Conservation (phyloP, 2,888 invertebrate species). For the Diplazon laetatorius region DNA sequence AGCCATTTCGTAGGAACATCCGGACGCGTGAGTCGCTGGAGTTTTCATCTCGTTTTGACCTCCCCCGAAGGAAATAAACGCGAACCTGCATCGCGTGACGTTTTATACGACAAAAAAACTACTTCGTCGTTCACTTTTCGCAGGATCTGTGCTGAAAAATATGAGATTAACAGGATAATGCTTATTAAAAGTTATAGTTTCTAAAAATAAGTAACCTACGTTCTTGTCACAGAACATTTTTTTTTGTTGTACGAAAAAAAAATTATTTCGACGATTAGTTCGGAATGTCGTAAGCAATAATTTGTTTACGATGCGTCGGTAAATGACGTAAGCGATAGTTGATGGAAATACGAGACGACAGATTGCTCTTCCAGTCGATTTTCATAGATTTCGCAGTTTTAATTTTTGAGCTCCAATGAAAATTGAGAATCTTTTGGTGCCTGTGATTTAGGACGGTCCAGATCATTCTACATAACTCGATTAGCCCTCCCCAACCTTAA, state of each 20-base stretch:
- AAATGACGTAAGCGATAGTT: not conserved
- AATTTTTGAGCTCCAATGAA: not conserved
- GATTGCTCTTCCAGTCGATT: not conserved
- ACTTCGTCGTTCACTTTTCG: slow-evolving; percentile 10
- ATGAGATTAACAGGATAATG: not conserved
- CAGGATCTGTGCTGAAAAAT: not conserved
- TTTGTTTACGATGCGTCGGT: no score
- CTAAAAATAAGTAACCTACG: not conserved
- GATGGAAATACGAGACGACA: not conserved
- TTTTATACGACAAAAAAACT: not conserved
- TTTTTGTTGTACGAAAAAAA: no score
- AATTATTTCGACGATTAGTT: no score
- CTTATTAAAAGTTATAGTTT: not conserved
- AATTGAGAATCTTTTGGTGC: not conserved
- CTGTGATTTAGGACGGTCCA: not conserved
- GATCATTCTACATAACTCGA: slow-evolving; percentile 8
- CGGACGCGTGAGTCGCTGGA: slow-evolving; percentile 41
- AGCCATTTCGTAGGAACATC: slow-evolving; percentile 34
- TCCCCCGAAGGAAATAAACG: not conserved
- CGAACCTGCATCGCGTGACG: not conserved
- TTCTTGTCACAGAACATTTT: no score
- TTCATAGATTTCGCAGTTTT: no score
- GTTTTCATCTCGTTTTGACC: slow-evolving; percentile 23
- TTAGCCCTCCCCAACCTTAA: not conserved
- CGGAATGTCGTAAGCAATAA: no score